Base-by-base conservation (phyloP, 2,797 vertebrate species). In the Remorina albescens region DNA sequence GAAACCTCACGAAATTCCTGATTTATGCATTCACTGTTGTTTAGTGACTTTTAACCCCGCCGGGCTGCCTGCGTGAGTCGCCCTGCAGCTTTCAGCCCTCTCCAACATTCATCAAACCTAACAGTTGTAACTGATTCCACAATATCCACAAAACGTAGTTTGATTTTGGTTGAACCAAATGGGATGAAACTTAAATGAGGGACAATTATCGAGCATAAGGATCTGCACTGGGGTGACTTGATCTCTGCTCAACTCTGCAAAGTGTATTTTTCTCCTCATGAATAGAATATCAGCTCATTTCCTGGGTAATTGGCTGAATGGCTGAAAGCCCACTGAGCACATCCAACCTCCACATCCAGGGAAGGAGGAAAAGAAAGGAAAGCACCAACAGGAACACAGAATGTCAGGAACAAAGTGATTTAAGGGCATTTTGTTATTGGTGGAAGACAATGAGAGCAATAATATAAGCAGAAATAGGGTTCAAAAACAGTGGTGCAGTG, bases 251-350 rank as follows among this genome's bases (percentile, higher is more conserved):
- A 8, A 59, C 70, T 80, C 70, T 49, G 80, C 74, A 73, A 88
- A 90, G 80, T 72, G 83, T 82, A 75, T 83, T 85, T 88, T 91
- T 51, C 77, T 64, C 55, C 79, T 86, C 81, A 85, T 91, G 89
- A 90, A 86, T 86, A 86, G 83, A 80, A 86, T 71, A 90, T 86
- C 78, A 84, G 82, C 84, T 89, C 76, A 85, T 90, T 90, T 89
- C 87, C 88, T 85, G 87, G 90, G 55, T 88, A 86, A 89, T 87
- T 87, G 72, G 69, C 67, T 74, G 13, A 62, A 78, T 54, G 74
- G 67, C 69, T 79, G 73, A 61, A 58, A 73, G 59, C 69, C 53
- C 46, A 19, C 12, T 37, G 61, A 83, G 57, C 59, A 61, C 46
- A 70, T 56, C 58, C 60, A 51, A 65, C 60, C 68, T 70, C 42